phyloP scores from a whole-genome alignment of 2,797 vertebrate genomes.

The Enteromius paludinosus region DNA sequence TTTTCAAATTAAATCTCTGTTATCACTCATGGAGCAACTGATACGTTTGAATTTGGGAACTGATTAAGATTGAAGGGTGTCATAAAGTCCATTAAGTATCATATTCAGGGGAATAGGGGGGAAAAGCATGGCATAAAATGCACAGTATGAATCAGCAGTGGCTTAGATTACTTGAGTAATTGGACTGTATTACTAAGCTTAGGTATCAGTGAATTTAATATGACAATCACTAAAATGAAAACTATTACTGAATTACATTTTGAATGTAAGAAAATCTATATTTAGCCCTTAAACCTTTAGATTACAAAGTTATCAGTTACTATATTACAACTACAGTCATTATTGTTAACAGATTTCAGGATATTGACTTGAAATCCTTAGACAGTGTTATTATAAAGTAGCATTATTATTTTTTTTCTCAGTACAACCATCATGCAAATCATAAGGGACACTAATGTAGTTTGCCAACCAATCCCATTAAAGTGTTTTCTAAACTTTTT shows the following conservation, averaged over 20 bases:
- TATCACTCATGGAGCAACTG: not conserved
- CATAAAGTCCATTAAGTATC: not conserved
- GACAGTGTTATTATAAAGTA: too few species aligned
- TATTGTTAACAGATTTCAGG: not conserved
- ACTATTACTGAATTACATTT: not conserved
- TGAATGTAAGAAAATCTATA: not conserved
- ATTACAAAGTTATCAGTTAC: not conserved
- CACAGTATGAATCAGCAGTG: not conserved
- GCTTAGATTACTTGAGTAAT: not conserved
- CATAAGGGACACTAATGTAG: not conserved
- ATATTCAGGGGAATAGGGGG: not conserved
- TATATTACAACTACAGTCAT: not conserved
- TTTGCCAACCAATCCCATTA: not conserved
- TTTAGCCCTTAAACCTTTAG: not conserved
- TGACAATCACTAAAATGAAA: not conserved
- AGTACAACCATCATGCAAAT: not conserved
- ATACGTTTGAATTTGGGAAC: not conserved
- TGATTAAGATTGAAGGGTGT: not conserved
- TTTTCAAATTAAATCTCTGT: not conserved
- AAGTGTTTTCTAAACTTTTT: not conserved
- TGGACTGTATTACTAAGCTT: not conserved
- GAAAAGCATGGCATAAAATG: not conserved
- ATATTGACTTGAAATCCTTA: not conserved
- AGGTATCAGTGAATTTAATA: not conserved
- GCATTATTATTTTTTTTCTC: not conserved